phyloP scores from a whole-genome alignment of 2,113 vertebrate genomes.

The Labeo rohita region DNA sequence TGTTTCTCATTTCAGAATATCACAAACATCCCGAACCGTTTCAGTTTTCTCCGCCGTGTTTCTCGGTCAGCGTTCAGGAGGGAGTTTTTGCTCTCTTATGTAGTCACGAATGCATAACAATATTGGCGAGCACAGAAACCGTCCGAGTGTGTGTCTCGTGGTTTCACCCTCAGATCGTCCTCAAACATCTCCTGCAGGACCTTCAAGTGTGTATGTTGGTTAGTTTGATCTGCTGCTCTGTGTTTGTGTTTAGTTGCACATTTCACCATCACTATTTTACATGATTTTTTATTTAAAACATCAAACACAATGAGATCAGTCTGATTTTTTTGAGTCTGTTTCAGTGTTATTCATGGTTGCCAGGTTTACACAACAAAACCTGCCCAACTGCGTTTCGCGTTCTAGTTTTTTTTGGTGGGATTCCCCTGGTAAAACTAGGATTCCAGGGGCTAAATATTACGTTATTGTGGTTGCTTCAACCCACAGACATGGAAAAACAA shows the following conservation, averaged over 20 bases:
- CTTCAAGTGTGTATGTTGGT: not conserved
- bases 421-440: no score
- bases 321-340: not conserved
- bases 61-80: not conserved
- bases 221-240: not conserved
- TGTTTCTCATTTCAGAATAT: not conserved
- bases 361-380: no score
- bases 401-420: no score
- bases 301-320: not conserved
- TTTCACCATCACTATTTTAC: not conserved
- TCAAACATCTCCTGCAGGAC: not conserved
- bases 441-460: no score
- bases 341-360: no score
- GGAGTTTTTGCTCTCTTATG: not conserved
- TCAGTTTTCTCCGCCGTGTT: not conserved
- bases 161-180: not conserved
- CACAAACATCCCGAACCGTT: not conserved
- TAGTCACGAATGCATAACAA: not conserved
- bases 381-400: no score
- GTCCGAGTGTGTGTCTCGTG: no score
- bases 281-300: not conserved
- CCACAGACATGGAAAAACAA: no score
- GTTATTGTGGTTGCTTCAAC: no score
- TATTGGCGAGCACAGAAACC: no score
- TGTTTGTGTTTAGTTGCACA: not conserved